Evolutionary conservation across 2,797 vertebrate genomes (phyloP).

Genomic region (Potorous gilbertii): DNA sequence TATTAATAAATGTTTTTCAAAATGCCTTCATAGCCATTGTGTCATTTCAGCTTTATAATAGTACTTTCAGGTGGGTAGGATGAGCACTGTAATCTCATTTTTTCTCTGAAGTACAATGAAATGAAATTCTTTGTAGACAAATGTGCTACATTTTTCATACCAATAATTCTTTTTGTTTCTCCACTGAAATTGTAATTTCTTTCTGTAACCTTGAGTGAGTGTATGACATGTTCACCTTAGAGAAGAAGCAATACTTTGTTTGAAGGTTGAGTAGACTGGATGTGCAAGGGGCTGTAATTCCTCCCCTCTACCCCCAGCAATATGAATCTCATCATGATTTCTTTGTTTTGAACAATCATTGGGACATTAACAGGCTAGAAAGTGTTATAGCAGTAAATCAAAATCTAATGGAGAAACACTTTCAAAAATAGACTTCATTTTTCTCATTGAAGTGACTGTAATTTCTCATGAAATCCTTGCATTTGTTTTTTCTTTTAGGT

Average conservation of each 20-base stretch:
- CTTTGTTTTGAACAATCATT: fast-evolving
- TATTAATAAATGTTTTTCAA: background rate
- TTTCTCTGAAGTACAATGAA: background rate
- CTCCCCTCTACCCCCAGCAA: background rate
- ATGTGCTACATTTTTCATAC: background rate
- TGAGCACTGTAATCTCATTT: background rate
- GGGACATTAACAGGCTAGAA: background rate
- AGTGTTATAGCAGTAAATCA: background rate
- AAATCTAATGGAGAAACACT: background rate
- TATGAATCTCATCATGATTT: background rate
- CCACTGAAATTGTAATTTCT: background rate
- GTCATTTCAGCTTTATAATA: background rate
- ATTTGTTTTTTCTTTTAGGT: constrained; percentile 85
- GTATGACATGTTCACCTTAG: background rate
- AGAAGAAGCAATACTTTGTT: background rate
- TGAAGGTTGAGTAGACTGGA: background rate
- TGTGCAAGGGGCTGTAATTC: background rate
- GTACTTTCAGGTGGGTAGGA: background rate
- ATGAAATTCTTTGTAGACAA: background rate
- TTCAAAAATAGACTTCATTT: background rate
- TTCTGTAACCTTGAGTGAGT: background rate
- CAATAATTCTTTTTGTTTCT: background rate
- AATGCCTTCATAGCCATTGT: background rate
- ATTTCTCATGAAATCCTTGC: constrained; percentile 51
- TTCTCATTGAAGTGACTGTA: background rate